A percentile compares a stretch with the other conserved stretches of the same genome.
Evolutionary conservation across 2,888 invertebrate species (phyloP).

Genomic region (Thyatira batis): DNA sequence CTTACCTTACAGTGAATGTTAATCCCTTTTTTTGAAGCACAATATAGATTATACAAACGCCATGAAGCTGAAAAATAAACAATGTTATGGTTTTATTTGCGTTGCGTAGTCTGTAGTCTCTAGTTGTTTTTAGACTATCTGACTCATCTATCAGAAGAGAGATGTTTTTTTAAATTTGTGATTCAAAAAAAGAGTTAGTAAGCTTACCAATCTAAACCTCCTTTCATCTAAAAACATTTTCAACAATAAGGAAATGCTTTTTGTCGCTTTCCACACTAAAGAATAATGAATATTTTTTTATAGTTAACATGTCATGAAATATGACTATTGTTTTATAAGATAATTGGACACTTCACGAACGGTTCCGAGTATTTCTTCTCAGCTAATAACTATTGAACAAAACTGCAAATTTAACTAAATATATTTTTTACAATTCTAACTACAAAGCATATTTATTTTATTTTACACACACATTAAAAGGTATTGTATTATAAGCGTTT

Average conservation of each 20-base stretch:
- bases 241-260: conserved; percentile 45
- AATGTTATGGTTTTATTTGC: neutral
- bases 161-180: conserved; percentile 16
- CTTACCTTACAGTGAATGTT: conserved; percentile 78
- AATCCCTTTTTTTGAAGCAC: conserved; percentile 57
- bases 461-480: conserved; percentile 57
- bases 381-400: conserved; percentile 7
- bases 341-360: too few species aligned
- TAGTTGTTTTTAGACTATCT: too few species aligned
- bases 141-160: too few species aligned
- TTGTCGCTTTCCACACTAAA: conserved; percentile 32
- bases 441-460: conserved; percentile 64
- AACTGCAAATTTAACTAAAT: conserved; percentile 50
- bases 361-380: neutral
- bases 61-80: neutral
- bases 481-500: conserved; percentile 27
- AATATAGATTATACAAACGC: conserved; percentile 7
- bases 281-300: conserved; percentile 19
- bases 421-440: conserved; percentile 62
- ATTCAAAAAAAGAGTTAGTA: conserved; percentile 30
- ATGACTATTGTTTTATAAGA: conserved; percentile 20
- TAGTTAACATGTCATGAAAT: conserved; percentile 23
- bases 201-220: conserved; percentile 24
- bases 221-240: conserved; percentile 34
- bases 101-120: conserved; percentile 4